Evolutionary conservation across 2,888 invertebrate genomes (phyloP), one percentile per base, ranked within the genome.

Genomic region (Boloria euphrosyne): DNA sequence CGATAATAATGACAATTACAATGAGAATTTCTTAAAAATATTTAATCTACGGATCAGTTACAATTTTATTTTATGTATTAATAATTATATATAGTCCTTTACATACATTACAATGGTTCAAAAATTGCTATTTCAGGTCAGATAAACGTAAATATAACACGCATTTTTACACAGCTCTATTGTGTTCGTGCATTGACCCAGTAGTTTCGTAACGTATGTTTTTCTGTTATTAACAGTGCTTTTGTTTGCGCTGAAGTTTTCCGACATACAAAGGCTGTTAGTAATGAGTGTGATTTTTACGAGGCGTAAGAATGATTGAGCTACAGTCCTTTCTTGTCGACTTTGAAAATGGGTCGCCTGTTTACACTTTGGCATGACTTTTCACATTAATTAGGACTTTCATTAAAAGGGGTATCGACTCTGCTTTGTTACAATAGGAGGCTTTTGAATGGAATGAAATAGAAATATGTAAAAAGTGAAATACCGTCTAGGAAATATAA

Each of bases 151-250:
- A 65, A 65, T 62, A 44, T 58, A 38, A n/a, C 52, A 57, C 44
- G 22, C 57, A 52, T 61, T 65, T 65, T 68, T 50, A 65, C 57
- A 64, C 53, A 65, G 64, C 53, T 49, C 62, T 60, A 65, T 70
- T 65, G 75, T 73, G 55, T 59, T 59, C 73, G 87, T 82, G 73
- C 86, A 77, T 79, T 83, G 85, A 86, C 83, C 86, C 76, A 77
- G 74, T 64, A 73, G 76, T 84, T 86, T 83, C 77, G 81, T 81
- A 84, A 86, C 75, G 78, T 80, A 82, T 87, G 85, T 86, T 80
- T 74, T 71, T 75, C 76, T 75, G 77, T 75, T 74, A 78, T 79
- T 78, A 77, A 74, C 78, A 70, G 72, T 69, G 64, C 65, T 70
- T 73, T 73, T 74, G 71, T 75, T 74, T 64, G 55, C 55, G 38